Evolutionary conservation across 2,888 invertebrate genomes (phyloP).

Genomic region (Spatulosminthurus flaviceps): DNA sequence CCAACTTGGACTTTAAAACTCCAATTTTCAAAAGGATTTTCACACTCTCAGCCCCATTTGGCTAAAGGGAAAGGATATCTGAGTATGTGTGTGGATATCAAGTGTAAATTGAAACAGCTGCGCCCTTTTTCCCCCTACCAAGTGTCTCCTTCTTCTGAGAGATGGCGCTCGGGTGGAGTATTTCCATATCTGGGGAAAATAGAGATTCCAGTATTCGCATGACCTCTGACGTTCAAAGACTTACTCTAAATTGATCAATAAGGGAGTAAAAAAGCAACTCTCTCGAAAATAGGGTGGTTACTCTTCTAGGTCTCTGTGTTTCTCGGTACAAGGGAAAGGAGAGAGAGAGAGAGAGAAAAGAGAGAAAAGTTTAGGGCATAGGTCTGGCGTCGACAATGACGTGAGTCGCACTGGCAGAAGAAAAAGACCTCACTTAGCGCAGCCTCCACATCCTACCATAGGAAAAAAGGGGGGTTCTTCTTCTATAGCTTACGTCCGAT

Average conservation of each 20-base stretch:
- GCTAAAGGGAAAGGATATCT: neutral
- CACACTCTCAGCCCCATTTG: too few species aligned
- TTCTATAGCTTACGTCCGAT: too few species aligned
- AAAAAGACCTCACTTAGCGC: conserved; percentile 28
- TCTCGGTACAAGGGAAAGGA: neutral
- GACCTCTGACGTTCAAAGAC: conserved; percentile 15
- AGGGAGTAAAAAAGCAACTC: neutral
- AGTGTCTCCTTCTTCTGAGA: too few species aligned
- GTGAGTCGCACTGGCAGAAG: conserved; percentile 36
- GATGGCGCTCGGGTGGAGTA: neutral
- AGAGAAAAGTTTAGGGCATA: conserved; percentile 3
- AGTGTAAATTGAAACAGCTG: conserved; percentile 5
- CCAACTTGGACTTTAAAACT: too few species aligned
- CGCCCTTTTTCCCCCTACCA: too few species aligned
- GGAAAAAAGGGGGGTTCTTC: too few species aligned
- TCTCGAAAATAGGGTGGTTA: neutral
- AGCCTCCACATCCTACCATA: conserved; percentile 39
- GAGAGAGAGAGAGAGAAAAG: conserved; percentile 23
- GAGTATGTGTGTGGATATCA: neutral
- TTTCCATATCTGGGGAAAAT: neutral
- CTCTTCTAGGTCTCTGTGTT: conserved; percentile 15
- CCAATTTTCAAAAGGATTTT: too few species aligned
- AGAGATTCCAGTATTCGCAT: neutral
- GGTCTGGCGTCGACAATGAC: conserved; percentile 43
- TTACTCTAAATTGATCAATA: conserved; percentile 11